A percentile compares a stretch with the other conserved stretches of the same genome.
phyloP scores from a whole-genome alignment of 2,888 invertebrate genomes.

The Stenodera caucasica region DNA sequence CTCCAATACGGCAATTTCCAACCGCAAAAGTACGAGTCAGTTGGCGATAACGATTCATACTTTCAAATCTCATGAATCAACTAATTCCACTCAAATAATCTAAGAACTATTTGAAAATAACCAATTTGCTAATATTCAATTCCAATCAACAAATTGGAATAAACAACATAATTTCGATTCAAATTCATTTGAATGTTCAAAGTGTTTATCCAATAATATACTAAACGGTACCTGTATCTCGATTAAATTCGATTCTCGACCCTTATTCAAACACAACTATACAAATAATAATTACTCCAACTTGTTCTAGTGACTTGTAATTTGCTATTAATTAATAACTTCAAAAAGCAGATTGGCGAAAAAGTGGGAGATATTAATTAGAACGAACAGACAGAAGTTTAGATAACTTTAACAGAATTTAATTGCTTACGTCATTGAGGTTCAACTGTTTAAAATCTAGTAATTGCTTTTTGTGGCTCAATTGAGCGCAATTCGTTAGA shows the following conservation, averaged over 20 bases:
- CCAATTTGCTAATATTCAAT: too few species aligned
- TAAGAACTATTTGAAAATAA: too few species aligned
- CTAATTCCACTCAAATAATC: too few species aligned
- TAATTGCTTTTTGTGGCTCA: slow-evolving; percentile 32
- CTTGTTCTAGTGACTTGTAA: slow-evolving; percentile 11
- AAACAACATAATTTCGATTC: too few species aligned
- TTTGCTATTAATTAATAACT: slow-evolving; percentile 36
- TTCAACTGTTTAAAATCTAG: slow-evolving; percentile 29
- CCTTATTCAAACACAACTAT: background rate
- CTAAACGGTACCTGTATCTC: too few species aligned
- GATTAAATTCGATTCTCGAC: too few species aligned
- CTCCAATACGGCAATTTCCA: slow-evolving; percentile 3
- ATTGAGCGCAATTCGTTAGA: slow-evolving; percentile 18
- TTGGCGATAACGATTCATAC: slow-evolving; percentile 30
- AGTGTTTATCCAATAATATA: too few species aligned
- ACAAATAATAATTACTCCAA: background rate
- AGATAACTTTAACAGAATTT: slow-evolving; percentile 35
- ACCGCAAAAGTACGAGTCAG: slow-evolving; percentile 16
- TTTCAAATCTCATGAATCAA: slow-evolving; percentile 31
- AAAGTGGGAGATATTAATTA: slow-evolving; percentile 35
- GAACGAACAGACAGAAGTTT: slow-evolving; percentile 30
- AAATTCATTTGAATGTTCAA: too few species aligned
- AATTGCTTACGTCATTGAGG: slow-evolving; percentile 38
- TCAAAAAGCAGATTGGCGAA: slow-evolving; percentile 23
- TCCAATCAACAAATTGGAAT: too few species aligned